phyloP scores from a whole-genome alignment of 1,140 invertebrate genomes.

The Augochlora pura region DNA sequence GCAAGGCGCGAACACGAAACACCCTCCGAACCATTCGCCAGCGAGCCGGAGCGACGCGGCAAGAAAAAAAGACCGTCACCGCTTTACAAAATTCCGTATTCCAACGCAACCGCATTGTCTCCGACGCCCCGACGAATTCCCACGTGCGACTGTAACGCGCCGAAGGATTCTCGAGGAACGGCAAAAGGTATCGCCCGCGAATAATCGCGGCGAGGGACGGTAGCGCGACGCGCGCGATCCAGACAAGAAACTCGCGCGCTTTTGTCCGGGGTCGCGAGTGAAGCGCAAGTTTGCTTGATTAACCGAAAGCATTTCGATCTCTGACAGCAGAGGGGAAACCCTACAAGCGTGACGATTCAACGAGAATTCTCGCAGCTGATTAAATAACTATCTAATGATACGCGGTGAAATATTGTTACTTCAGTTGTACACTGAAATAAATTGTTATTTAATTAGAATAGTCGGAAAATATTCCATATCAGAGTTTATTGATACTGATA shows the following conservation, averaged over 20 bases:
- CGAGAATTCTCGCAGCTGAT: too few species aligned
- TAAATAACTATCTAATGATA: too few species aligned
- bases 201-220: constrained; percentile 1
- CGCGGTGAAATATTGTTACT: too few species aligned
- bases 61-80: constrained; percentile 10
- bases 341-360: too few species aligned
- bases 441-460: too few species aligned
- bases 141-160: constrained; percentile 11
- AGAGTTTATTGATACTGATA: too few species aligned
- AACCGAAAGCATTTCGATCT: constrained; percentile 12
- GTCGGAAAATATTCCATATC: too few species aligned
- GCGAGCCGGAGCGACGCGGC: not conserved
- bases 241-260: not conserved
- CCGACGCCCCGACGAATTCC: constrained; percentile 23
- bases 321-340: too few species aligned
- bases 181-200: not conserved
- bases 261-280: constrained; percentile 4
- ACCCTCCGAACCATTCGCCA: constrained; percentile 11
- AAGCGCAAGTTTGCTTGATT: constrained; percentile 5
- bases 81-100: constrained; percentile 32
- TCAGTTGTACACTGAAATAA: too few species aligned
- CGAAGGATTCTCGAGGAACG: not conserved
- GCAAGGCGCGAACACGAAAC: constrained; percentile 64
- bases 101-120: constrained; percentile 18
- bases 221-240: not conserved